Evolutionary conservation across 2,888 invertebrate species (phyloP).

Genomic region (Tetanocera ferruginea): DNA sequence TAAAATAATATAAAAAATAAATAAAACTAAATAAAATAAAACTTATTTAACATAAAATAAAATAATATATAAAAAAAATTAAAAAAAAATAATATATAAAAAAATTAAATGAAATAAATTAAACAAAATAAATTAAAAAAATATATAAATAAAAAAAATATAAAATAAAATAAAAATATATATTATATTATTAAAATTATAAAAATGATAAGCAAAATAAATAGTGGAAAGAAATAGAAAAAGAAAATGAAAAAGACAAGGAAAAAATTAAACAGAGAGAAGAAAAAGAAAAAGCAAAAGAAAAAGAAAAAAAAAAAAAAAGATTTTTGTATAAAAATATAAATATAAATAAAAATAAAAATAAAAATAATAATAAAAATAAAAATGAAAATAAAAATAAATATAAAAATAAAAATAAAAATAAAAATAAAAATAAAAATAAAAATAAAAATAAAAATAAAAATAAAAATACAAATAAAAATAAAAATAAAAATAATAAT

Average conservation of each 20-base stretch:
- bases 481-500: conserved; percentile 5
- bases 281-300: conserved; percentile 2
- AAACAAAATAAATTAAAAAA: not conserved
- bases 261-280: not conserved
- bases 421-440: not conserved
- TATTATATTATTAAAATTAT: not conserved
- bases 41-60: not conserved
- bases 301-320: not conserved
- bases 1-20: not conserved
- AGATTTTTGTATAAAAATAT: not conserved
- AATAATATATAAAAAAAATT: no score
- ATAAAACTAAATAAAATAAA: conserved; percentile 20
- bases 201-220: not conserved
- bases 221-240: not conserved
- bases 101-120: not conserved
- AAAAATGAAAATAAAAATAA: not conserved
- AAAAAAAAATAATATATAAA: no score
- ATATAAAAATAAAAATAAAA: not conserved
- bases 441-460: conserved; percentile 1
- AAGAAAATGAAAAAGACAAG: not conserved
- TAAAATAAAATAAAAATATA: conserved; percentile 3
- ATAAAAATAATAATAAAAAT: conserved; percentile 1
- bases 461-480: not conserved
- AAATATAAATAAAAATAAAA: conserved; percentile 8
- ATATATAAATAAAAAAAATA: not conserved